Evolutionary conservation across 2,888 invertebrate genomes (phyloP).

Genomic region (Sclerodermus sp.): DNA sequence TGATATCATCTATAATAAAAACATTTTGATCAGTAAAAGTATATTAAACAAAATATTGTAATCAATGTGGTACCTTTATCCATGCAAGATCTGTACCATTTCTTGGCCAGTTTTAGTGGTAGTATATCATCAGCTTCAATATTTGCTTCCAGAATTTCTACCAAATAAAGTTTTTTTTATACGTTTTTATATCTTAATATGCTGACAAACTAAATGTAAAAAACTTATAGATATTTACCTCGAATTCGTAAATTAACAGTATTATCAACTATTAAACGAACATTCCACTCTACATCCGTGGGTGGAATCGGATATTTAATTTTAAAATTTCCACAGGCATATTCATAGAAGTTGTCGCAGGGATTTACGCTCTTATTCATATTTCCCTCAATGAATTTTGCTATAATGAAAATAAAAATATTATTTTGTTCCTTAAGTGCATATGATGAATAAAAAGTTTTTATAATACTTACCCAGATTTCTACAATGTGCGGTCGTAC

Average conservation of each 20-base stretch:
- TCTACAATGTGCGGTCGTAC: too few relatives aligned
- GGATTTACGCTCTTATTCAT: conserved; percentile 27
- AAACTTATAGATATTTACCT: conserved; percentile 4
- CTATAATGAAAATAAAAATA: neutral
- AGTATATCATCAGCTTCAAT: conserved; percentile 22
- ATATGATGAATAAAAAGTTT: too few relatives aligned
- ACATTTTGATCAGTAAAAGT: neutral
- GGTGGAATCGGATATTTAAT: conserved; percentile 17
- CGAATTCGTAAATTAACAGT: conserved; percentile 10
- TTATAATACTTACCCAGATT: too few relatives aligned
- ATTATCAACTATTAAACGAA: conserved; percentile 3
- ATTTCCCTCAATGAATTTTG: conserved; percentile 1
- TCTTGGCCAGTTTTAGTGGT: conserved; percentile 30
- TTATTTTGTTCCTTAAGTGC: too few relatives aligned
- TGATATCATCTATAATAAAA: conserved; percentile 19
- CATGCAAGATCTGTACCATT: conserved; percentile 33
- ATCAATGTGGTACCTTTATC: conserved; percentile 23
- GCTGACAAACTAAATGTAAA: too few relatives aligned
- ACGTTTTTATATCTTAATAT: too few relatives aligned
- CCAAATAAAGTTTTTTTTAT: neutral
- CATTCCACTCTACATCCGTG: conserved; percentile 14
- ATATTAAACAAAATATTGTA: neutral
- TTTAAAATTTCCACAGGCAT: conserved; percentile 22
- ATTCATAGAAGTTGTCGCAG: conserved; percentile 9
- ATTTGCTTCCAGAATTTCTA: conserved; percentile 21